Base-by-base conservation (phyloP, 1,140 invertebrate species). In the Bicyclus anynana region DNA sequence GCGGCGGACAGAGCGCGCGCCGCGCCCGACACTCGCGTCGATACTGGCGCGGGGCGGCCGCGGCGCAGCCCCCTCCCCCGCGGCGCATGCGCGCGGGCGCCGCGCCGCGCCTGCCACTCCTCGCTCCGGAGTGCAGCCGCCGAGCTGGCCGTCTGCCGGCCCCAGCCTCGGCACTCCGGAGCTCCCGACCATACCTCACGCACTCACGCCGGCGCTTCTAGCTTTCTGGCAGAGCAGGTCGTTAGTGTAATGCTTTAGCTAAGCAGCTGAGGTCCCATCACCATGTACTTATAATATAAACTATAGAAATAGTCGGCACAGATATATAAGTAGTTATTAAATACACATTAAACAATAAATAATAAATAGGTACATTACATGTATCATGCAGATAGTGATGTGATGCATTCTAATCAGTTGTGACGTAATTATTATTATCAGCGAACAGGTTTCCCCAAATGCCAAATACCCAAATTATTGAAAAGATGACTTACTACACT, bases 1-100 rank as follows among this genome's bases (percentile, higher is more conserved):
- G 69, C 77, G 70, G 77, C 74, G 67, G 62, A 75, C 59, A 58
- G 60, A 62, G 70, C 79, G 76, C 79, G 74, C 80, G 70, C 77
- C 79, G 77, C 84, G 79, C 76, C 79, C 65, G 77, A 84, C 73
- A 75, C 63, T 84, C 81, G 84, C 81, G 84, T 87, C 84, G 81
- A 87, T 87, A 87, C 84, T 87, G 80, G 37, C 37, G 3, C 16
- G 10, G 3, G 3, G 70, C 74, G 63, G 67, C 47, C 62, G 58
- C 65, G 66, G 70, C 79, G 66, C 72, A 67, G 58, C 73, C 63
- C 70, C 59, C 52, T 67, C 26, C 56, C 48, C 49, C 56, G 53
- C 65, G 56, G 64, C 67, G 61, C 69, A 58, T 64, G 64, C 69
- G 62, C 59, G n/a, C n/a, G n/a, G n/a, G n/a, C n/a, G n/a, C n/a